phyloP scores from a whole-genome alignment of 37 sponge, comb jelly and placozoan species.

The Ianthella basta region DNA sequence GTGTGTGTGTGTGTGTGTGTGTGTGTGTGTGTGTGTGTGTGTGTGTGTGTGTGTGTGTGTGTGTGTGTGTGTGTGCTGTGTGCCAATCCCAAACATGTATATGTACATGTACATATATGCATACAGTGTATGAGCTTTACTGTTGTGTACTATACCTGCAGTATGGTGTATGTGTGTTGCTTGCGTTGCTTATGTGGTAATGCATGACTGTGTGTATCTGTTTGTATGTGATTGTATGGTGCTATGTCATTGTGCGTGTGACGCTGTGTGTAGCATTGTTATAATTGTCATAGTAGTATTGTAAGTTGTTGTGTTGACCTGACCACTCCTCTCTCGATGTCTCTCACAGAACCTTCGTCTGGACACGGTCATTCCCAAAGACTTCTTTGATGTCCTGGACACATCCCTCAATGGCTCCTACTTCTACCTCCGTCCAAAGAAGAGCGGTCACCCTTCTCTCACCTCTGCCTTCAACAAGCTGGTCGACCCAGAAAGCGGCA shows the following conservation, averaged over 20 bases:
- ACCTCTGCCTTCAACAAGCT: constrained; percentile 5
- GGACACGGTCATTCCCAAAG: constrained; percentile 5
- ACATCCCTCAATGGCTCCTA: constrained; percentile 40
- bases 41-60: too few species aligned
- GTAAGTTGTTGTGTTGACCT: not conserved
- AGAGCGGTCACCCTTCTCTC: constrained; percentile 17
- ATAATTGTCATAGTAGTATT: too few species aligned
- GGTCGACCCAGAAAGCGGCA: constrained; percentile 46
- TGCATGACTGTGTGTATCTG: too few species aligned
- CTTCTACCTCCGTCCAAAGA: not conserved
- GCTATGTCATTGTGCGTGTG: not conserved
- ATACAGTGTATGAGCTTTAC: too few species aligned
- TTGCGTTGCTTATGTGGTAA: not conserved
- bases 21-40: too few species aligned
- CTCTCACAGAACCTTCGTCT: constrained; percentile 29
- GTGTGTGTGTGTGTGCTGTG: too few species aligned
- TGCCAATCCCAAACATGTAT: too few species aligned
- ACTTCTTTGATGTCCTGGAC: constrained; percentile 12
- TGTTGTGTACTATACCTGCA: too few species aligned
- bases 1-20: not conserved
- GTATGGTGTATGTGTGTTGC: too few species aligned
- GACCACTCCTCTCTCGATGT: not conserved
- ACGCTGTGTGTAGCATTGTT: too few species aligned
- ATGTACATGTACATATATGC: too few species aligned
- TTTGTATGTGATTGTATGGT: not conserved